Conservation (phyloP, 1,140 invertebrate species). For the Drosophila jambulina region DNA sequence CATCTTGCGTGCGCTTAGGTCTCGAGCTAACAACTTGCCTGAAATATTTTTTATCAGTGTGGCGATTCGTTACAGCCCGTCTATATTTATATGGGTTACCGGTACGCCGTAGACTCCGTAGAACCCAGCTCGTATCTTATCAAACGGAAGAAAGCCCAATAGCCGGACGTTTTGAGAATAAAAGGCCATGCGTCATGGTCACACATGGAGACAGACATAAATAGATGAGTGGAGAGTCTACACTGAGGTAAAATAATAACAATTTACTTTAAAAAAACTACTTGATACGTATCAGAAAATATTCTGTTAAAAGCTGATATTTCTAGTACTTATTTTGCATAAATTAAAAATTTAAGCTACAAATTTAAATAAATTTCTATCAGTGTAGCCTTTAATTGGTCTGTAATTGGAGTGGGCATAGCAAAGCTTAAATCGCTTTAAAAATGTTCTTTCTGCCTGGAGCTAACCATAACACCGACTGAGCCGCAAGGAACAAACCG, state of each 20-base stretch:
- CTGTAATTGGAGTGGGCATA: constrained; percentile 7
- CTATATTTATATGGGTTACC: constrained; percentile 78
- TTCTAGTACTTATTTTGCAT: background rate
- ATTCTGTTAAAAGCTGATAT: too few relatives aligned
- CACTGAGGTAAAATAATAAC: background rate
- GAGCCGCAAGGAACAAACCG: constrained; percentile 39
- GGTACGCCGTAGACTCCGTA: constrained; percentile 22
- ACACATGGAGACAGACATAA: constrained; percentile 14
- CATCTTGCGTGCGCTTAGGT: too few relatives aligned
- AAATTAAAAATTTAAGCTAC: too few relatives aligned
- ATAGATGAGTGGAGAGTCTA: background rate
- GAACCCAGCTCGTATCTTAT: constrained; percentile 58
- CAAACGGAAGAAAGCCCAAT: constrained; percentile 67
- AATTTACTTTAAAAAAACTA: background rate
- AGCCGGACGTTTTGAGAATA: constrained; percentile 53
- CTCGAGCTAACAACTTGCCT: too few relatives aligned
- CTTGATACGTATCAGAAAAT: background rate
- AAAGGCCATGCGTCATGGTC: constrained; percentile 67
- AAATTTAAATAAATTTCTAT: background rate
- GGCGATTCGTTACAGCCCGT: too few relatives aligned
- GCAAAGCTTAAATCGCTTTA: constrained; percentile 63
- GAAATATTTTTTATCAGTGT: too few relatives aligned
- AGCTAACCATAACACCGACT: constrained; percentile 59
- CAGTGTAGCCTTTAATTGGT: constrained; percentile 51
- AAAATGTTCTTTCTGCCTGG: constrained; percentile 24